Conservation (phyloP, 2,888 invertebrate genomes). For the Dasysyrphus albostriatus region DNA sequence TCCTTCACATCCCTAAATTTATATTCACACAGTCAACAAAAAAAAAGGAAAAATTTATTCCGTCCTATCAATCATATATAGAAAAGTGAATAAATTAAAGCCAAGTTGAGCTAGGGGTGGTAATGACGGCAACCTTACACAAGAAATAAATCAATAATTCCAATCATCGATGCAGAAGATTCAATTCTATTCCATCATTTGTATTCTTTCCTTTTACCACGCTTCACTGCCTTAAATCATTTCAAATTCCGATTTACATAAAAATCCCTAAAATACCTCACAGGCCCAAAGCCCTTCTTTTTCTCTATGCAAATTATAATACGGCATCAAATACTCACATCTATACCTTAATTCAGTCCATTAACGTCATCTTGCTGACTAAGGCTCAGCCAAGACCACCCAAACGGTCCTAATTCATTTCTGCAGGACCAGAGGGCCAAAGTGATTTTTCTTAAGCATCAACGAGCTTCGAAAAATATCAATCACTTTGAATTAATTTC, state of each 20-base stretch:
- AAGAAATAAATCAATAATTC: slow-evolving; percentile 57
- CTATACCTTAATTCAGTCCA: slow-evolving; percentile 46
- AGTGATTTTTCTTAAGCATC: slow-evolving; percentile 38
- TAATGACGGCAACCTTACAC: slow-evolving; percentile 9
- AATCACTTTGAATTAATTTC: slow-evolving; percentile 59
- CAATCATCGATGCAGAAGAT: slow-evolving; percentile 67
- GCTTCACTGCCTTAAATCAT: slow-evolving; percentile 64
- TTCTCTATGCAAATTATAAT: slow-evolving; percentile 42
- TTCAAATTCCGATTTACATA: slow-evolving; percentile 66
- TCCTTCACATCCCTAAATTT: background rate
- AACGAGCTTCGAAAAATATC: slow-evolving; percentile 42
- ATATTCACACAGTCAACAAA: slow-evolving; percentile 1
- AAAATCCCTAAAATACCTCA: slow-evolving; percentile 20
- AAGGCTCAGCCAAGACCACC: background rate
- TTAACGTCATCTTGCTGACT: slow-evolving; percentile 54
- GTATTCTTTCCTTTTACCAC: slow-evolving; percentile 36
- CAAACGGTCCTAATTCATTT: background rate
- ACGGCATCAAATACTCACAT: slow-evolving; percentile 43
- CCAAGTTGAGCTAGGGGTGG: background rate
- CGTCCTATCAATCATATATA: slow-evolving; percentile 24
- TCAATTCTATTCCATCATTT: slow-evolving; percentile 68
- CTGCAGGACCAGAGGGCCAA: slow-evolving; percentile 7
- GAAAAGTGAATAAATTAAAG: slow-evolving; percentile 27
- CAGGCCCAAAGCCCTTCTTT: background rate
- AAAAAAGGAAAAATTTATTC: slow-evolving; percentile 13